Conservation (phyloP, 2,888 invertebrate genomes). For the Thera britannica region DNA sequence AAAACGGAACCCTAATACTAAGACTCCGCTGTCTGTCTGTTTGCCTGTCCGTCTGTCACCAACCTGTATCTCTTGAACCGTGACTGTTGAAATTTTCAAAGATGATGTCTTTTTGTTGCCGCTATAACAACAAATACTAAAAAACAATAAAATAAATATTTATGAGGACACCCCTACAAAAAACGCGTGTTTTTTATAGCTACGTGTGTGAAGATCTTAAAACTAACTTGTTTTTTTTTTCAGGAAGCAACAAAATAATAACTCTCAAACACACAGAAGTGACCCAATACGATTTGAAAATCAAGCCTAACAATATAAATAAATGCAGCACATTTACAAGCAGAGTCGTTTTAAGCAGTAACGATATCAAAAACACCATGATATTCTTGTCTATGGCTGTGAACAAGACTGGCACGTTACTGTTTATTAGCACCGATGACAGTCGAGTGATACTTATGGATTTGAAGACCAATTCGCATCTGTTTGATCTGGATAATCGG, state of each 20-base stretch:
- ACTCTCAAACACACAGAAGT: conserved; percentile 69
- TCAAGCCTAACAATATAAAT: conserved; percentile 51
- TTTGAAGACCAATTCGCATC: conserved; percentile 64
- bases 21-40: too few relatives aligned
- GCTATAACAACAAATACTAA: too few relatives aligned
- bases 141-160: too few relatives aligned
- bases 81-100: too few relatives aligned
- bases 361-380: conserved; percentile 64
- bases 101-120: too few relatives aligned
- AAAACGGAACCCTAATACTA: too few relatives aligned
- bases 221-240: conserved; percentile 10
- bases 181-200: too few relatives aligned
- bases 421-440: conserved; percentile 77
- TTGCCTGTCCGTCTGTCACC: too few relatives aligned
- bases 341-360: conserved; percentile 58
- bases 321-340: conserved; percentile 55
- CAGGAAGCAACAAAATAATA: conserved; percentile 74
- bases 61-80: too few relatives aligned
- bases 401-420: conserved; percentile 69
- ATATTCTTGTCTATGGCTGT: conserved; percentile 68
- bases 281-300: conserved; percentile 63
- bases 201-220: not conserved
- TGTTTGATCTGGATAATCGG: conserved; percentile 74
- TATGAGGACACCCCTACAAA: too few relatives aligned
- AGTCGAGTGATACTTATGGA: conserved; percentile 72